Evolutionary conservation across 2,113 vertebrate genomes (phyloP), one percentile per base, ranked within the genome.

Genomic region (Patagioenas fasciata): DNA sequence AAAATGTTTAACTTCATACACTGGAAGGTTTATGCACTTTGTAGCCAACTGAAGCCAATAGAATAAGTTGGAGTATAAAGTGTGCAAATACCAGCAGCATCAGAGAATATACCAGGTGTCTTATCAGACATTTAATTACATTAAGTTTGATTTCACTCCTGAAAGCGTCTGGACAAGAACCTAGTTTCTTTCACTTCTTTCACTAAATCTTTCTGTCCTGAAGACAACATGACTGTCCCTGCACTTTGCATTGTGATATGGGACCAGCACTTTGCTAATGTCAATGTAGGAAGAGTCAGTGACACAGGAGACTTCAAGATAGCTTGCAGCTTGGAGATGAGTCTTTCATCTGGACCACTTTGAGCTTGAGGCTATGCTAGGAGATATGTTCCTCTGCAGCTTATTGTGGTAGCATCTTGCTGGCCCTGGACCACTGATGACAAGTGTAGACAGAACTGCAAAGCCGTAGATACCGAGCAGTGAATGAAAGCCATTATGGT

Each of bases 191-290:
- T 57, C 18, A 65, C 23, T 88, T 93, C 13, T 80, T 80, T 57
- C 18, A 65, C 23, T 57, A 54, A 71, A 42, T 5, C 10, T 42
- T 58, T 61, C 56, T 91, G 23, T 74, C 32, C 34, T 38, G 32
- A 36, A 1, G 2, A 20, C 31, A 80, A 0, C 0, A 0, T 25
- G 31, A 31, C 16, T 60, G 8, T 70, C 40, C 12, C 19, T 85
- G 31, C 23, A 8, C 10, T 24, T 56, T 16, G 13, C 16, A 20
- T 57, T 42, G 8, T 13, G 14, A 17, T 58, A 29, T 15, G 23
- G 8, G 32, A 24, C 65, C 34, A 61, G 29, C 15, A 15, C 36
- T 93, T 69, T 24, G 24, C 9, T 44, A 23, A 53, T 13, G 17
- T 48, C 36, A 17, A 9, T 7, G 18, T 15, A 11, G 6, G 29